Evolutionary conservation across 2,113 vertebrate genomes (phyloP).

Genomic region (Hepsetus odoe): DNA sequence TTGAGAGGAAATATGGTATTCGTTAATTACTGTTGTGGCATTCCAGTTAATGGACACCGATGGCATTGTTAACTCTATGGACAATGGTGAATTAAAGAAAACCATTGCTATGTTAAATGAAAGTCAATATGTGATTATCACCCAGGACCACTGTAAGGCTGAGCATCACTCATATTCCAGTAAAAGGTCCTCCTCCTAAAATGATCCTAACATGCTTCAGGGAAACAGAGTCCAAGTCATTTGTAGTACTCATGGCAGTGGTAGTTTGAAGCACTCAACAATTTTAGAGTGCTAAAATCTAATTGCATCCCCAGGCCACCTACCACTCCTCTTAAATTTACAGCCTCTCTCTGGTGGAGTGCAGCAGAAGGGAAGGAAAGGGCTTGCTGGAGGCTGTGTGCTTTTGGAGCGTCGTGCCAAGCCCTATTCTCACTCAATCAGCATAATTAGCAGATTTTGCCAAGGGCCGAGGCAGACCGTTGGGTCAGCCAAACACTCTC

Average conservation of each 20-base stretch:
- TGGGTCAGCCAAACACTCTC: constrained; percentile 50
- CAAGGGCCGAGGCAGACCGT: constrained; percentile 37
- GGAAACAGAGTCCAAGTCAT: constrained; percentile 1
- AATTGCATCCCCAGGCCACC: constrained; percentile 41
- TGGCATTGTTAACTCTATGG: no score
- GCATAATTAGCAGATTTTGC: constrained; percentile 52
- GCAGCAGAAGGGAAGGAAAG: constrained; percentile 25
- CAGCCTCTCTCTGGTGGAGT: constrained; percentile 40
- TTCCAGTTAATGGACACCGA: no score
- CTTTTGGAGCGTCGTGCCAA: constrained; percentile 50
- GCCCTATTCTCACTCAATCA: constrained; percentile 51
- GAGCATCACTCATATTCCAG: neutral
- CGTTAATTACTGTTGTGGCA: neutral
- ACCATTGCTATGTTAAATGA: no score
- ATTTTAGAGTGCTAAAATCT: constrained; percentile 36
- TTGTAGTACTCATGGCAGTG: constrained; percentile 7
- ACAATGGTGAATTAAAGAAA: no score
- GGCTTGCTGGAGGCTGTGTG: constrained; percentile 37
- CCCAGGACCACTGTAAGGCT: no score
- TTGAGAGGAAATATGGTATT: neutral
- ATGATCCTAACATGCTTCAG: constrained; percentile 7
- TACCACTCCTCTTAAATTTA: constrained; percentile 47
- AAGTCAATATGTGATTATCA: no score
- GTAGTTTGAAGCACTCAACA: constrained; percentile 24
- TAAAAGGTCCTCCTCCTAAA: no score